Percentiles rank a stretch among this genome's conserved stretches.
These are phyloP conservation scores for Lipophrys pholis DNA, from an alignment of 2,113 vertebrate species.

Conservation along the genomic window DNA sequence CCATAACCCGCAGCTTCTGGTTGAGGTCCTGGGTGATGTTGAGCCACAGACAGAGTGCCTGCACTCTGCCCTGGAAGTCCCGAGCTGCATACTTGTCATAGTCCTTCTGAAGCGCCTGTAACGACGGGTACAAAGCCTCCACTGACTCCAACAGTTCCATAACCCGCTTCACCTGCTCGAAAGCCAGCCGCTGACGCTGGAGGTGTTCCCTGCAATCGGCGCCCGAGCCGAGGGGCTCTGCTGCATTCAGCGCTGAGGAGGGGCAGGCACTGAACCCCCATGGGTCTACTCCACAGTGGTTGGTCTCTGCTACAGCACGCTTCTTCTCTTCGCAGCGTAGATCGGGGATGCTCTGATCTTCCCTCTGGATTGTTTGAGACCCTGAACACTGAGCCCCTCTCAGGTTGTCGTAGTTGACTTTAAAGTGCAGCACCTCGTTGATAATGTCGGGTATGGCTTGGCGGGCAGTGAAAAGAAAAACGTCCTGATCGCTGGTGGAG, in stretches of 20 bases:
- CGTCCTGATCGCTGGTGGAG: constrained; percentile 93
- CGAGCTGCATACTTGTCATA: constrained; percentile 96
- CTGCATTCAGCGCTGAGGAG: constrained; percentile 67
- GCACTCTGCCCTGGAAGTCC: constrained; percentile 98
- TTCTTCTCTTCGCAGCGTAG: constrained; percentile 55
- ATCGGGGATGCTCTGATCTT: constrained; percentile 40
- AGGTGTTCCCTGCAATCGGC: constrained; percentile 90
- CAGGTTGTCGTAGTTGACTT: constrained; percentile 90
- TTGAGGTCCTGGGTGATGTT: constrained; percentile 99
- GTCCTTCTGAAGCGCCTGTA: constrained; percentile 96
- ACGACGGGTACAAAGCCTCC: constrained; percentile 96
- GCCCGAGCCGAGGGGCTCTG: constrained; percentile 79
- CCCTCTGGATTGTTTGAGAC: constrained; percentile 64
- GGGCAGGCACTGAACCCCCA: constrained; percentile 73
- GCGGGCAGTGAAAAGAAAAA: constrained; percentile 95
- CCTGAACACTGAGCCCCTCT: constrained; percentile 68
- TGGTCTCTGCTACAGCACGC: constrained; percentile 78
- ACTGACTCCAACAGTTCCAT: constrained; percentile 97
- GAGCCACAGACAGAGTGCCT: constrained; percentile 98
- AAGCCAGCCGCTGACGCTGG: constrained; percentile 91
- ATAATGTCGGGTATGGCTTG: constrained; percentile 98
- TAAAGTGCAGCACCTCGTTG: constrained; percentile 96
- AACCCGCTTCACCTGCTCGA: constrained; percentile 96
- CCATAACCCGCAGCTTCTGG: constrained; percentile 98
- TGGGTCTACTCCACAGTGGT: constrained; percentile 74